phyloP scores from a whole-genome alignment of 2,888 invertebrate species.

The Plagodis dolabraria region DNA sequence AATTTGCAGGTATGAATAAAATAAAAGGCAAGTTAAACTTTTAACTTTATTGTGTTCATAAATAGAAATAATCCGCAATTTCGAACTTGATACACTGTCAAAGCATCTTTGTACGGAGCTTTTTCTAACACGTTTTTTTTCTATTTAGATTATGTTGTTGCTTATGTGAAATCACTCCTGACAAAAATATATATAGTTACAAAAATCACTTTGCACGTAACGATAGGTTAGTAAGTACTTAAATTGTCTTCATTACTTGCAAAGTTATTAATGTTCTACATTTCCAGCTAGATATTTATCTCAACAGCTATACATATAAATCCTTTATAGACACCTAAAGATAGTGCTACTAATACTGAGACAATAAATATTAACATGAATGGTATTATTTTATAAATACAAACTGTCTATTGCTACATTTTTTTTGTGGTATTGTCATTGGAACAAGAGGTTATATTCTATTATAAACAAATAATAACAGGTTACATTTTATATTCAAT shows the following conservation, averaged over 20 bases:
- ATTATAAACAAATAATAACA: constrained; percentile 11
- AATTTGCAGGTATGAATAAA: constrained; percentile 16
- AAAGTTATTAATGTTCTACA: background rate
- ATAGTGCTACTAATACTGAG: constrained; percentile 52
- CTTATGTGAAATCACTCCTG: constrained; percentile 49
- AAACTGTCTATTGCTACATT: constrained; percentile 28
- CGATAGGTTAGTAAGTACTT: background rate
- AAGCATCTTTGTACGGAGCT: constrained; percentile 51
- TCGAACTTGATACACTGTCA: constrained; percentile 70
- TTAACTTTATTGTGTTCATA: constrained; percentile 65
- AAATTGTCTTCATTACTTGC: background rate
- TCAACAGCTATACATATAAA: constrained; percentile 60
- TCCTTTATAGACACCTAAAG: constrained; percentile 57
- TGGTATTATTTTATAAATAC: constrained; percentile 15
- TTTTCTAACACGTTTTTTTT: constrained; percentile 10
- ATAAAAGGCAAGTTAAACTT: constrained; percentile 55
- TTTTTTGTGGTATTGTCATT: constrained; percentile 68
- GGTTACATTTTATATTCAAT: constrained; percentile 3
- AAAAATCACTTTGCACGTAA: constrained; percentile 27
- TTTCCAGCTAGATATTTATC: constrained; percentile 41
- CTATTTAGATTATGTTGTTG: constrained; percentile 29
- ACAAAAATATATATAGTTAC: constrained; percentile 69
- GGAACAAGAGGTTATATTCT: constrained; percentile 57
- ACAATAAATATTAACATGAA: constrained; percentile 19
- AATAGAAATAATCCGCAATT: constrained; percentile 57